Evolutionary conservation across 2,888 invertebrate species (phyloP).

Genomic region (Perdita meconis): DNA sequence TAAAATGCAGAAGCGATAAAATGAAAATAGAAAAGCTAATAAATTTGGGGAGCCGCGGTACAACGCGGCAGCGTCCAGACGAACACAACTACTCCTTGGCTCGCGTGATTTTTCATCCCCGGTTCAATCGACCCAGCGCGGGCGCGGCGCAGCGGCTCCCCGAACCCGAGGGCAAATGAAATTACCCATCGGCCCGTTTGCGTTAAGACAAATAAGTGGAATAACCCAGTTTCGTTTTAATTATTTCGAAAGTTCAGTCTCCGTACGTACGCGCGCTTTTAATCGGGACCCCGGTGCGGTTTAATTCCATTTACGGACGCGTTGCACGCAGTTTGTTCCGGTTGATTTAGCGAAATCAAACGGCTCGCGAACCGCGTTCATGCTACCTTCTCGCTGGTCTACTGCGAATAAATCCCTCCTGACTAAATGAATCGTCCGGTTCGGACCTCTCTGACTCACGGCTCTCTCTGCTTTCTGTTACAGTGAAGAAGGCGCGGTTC

Average conservation of each 20-base stretch:
- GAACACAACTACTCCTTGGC: conserved; percentile 7
- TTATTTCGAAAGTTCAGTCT: conserved; percentile 35
- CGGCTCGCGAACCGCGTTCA: conserved; percentile 9
- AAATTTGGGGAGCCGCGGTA: not conserved
- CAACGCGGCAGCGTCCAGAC: not conserved
- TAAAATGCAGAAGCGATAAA: too few species aligned
- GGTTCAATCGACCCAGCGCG: not conserved
- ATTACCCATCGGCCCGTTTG: conserved; percentile 26
- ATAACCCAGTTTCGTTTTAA: conserved; percentile 56
- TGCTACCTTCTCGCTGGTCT: not conserved
- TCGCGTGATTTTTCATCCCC: not conserved
- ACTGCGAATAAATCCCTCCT: not conserved
- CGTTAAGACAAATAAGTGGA: conserved; percentile 43
- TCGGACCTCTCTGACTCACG: not conserved
- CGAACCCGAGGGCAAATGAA: conserved; percentile 1
- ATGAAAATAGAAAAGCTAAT: not conserved
- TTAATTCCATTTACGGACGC: conserved; percentile 46
- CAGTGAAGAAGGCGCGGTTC: conserved; percentile 96
- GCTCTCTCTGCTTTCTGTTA: conserved; percentile 85
- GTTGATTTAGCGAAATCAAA: conserved; percentile 44
- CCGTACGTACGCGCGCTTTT: conserved; percentile 33
- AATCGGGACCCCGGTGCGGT: conserved; percentile 37
- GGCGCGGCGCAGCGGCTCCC: not conserved
- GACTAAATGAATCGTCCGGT: not conserved
- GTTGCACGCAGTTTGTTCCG: conserved; percentile 3